A percentile compares a stretch with the other conserved stretches of the same genome.
Conservation (phyloP, 1,140 invertebrate genomes). For the Littorina saxatilis region DNA sequence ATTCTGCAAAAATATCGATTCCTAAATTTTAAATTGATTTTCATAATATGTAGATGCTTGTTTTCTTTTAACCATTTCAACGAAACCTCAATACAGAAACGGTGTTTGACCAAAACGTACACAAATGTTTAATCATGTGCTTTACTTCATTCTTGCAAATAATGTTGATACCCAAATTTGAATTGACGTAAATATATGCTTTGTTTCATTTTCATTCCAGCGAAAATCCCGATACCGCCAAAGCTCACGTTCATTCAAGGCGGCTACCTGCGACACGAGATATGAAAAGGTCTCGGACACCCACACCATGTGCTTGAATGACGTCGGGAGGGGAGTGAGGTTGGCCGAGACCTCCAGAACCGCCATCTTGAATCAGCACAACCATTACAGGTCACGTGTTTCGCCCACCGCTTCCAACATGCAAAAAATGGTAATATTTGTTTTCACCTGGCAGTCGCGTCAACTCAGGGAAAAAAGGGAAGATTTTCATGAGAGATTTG, state of each 20-base stretch:
- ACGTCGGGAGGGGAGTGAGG: neutral
- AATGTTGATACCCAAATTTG: too few species aligned
- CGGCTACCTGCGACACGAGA: neutral
- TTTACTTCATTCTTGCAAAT: too few species aligned
- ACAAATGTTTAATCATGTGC: too few species aligned
- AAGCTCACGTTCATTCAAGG: neutral
- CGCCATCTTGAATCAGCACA: conserved; percentile 31
- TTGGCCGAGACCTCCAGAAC: neutral
- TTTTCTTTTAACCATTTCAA: too few species aligned
- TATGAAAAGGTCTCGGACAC: neutral
- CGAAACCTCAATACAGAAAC: too few species aligned
- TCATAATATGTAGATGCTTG: too few species aligned
- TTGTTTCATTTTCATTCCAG: neutral
- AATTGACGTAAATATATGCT: neutral
- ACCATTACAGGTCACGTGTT: conserved; percentile 9
- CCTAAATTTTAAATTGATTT: too few species aligned
- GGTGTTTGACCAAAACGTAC: too few species aligned
- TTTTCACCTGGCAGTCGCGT: too few species aligned
- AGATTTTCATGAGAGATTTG: too few species aligned
- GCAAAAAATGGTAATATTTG: conserved; percentile 24
- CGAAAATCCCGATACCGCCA: neutral
- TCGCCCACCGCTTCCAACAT: conserved; percentile 32
- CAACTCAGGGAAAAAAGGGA: too few species aligned
- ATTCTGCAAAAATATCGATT: too few species aligned
- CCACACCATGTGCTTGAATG: conserved; percentile 33